Evolutionary conservation across 2,888 invertebrate genomes (phyloP).

Genomic region (Microplitis deprimator): DNA sequence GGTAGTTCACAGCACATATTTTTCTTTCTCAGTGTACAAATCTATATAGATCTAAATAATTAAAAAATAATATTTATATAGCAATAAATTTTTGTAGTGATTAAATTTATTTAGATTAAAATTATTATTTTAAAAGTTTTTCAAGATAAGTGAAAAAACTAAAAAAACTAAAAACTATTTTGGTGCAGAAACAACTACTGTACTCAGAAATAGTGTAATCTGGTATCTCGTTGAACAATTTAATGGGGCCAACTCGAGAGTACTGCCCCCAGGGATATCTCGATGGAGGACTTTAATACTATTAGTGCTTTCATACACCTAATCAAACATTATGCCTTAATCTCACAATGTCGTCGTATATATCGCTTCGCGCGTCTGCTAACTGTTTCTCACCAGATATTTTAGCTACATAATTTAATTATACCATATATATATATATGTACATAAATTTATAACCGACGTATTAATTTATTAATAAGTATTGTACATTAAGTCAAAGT

Average conservation of each 20-base stretch:
- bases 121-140: too few relatives aligned
- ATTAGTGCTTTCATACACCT: conserved; percentile 35
- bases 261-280: conserved; percentile 31
- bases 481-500: too few relatives aligned
- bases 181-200: too few relatives aligned
- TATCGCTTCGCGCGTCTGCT: conserved; percentile 22
- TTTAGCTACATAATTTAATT: conserved; percentile 17
- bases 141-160: too few relatives aligned
- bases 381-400: conserved; percentile 15
- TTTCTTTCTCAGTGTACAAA: too few relatives aligned
- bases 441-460: neutral
- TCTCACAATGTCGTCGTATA: conserved; percentile 19
- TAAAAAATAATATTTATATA: too few relatives aligned
- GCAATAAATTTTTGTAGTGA: too few relatives aligned
- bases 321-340: conserved; percentile 39
- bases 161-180: too few relatives aligned
- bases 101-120: too few relatives aligned
- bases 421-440: neutral
- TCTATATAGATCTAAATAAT: too few relatives aligned
- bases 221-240: conserved; percentile 31
- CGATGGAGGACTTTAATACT: conserved; percentile 34
- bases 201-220: too few relatives aligned
- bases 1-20: too few relatives aligned
- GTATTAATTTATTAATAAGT: neutral
- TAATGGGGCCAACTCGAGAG: conserved; percentile 27